A percentile compares a stretch with the other conserved stretches of the same genome.
Conservation (phyloP, 2,888 invertebrate genomes). For the Endomychus coccineus region DNA sequence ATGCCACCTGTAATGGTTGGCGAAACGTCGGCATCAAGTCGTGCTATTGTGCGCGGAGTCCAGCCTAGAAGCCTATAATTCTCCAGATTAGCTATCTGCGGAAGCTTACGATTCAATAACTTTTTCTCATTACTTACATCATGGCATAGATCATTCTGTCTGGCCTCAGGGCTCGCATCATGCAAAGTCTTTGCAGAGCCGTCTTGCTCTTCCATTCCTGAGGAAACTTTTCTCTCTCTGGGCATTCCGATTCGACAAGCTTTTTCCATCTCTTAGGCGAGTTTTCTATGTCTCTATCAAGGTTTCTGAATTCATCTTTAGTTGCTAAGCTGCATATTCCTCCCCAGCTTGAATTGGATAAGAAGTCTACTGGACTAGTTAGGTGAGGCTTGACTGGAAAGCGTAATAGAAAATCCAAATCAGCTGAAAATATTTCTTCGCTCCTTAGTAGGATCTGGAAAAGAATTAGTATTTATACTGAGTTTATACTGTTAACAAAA, state of each 20-base stretch:
- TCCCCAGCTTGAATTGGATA: constrained; percentile 89
- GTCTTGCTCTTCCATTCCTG: constrained; percentile 98
- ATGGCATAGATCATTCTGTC: constrained; percentile 97
- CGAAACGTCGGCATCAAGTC: too few relatives aligned
- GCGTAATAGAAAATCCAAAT: constrained; percentile 85
- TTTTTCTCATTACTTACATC: constrained; percentile 68
- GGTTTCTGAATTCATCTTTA: constrained; percentile 86
- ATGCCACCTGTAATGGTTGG: too few relatives aligned
- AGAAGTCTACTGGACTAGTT: constrained; percentile 89
- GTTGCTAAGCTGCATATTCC: constrained; percentile 85
- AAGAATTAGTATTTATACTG: too few relatives aligned
- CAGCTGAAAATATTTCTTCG: constrained; percentile 76
- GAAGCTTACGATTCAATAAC: too few relatives aligned
- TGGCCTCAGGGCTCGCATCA: constrained; percentile 88
- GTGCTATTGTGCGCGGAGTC: too few relatives aligned
- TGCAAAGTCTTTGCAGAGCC: constrained; percentile 86
- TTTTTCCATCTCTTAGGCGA: constrained; percentile 98
- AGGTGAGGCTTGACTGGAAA: constrained; percentile 91
- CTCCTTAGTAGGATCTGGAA: constrained; percentile 74
- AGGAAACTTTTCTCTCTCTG: constrained; percentile 94
- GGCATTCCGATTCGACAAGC: constrained; percentile 88
- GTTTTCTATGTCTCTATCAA: constrained; percentile 92
- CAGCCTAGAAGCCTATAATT: too few relatives aligned
- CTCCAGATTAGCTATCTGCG: too few relatives aligned
- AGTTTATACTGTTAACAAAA: too few relatives aligned